Percentiles rank a stretch among this genome's conserved stretches.
Conservation (phyloP, 2,888 invertebrate genomes). For the Ennomos quercinarius region DNA sequence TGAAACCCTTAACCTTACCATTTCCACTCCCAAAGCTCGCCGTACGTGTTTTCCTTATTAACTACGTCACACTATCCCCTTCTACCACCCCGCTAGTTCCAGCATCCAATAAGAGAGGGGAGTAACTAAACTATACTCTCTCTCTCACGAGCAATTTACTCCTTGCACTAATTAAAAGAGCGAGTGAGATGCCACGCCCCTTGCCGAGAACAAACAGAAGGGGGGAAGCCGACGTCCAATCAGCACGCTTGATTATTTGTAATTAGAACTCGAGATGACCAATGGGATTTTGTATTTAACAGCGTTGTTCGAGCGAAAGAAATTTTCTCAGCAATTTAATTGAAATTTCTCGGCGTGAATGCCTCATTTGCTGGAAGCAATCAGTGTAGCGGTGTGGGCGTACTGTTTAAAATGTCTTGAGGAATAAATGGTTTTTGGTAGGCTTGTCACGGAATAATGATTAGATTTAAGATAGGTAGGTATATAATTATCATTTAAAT, state of each 20-base stretch:
- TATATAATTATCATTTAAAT: neutral
- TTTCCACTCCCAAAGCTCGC: conserved; percentile 74
- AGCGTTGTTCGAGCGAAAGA: conserved; percentile 62
- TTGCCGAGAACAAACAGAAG: conserved; percentile 81
- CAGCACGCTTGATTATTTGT: conserved; percentile 83
- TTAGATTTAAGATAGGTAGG: neutral
- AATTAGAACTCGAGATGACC: conserved; percentile 85
- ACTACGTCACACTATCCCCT: conserved; percentile 78
- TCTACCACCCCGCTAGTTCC: conserved; percentile 67
- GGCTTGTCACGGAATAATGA: conserved; percentile 18
- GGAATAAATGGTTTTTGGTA: conserved; percentile 48
- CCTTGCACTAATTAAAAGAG: conserved; percentile 86
- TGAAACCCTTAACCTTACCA: conserved; percentile 76
- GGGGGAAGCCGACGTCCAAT: conserved; percentile 78
- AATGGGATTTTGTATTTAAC: conserved; percentile 78
- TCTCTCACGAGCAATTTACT: conserved; percentile 83
- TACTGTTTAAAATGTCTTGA: conserved; percentile 47
- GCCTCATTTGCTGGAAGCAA: conserved; percentile 66
- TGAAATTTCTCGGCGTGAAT: conserved; percentile 63
- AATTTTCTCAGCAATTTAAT: conserved; percentile 67
- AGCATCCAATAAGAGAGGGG: conserved; percentile 82
- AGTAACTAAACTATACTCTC: conserved; percentile 77
- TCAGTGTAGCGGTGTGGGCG: conserved; percentile 64
- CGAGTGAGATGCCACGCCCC: conserved; percentile 81
- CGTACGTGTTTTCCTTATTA: conserved; percentile 84